Evolutionary conservation across 2,888 invertebrate species (phyloP).

Genomic region (Pterobdella sp.): DNA sequence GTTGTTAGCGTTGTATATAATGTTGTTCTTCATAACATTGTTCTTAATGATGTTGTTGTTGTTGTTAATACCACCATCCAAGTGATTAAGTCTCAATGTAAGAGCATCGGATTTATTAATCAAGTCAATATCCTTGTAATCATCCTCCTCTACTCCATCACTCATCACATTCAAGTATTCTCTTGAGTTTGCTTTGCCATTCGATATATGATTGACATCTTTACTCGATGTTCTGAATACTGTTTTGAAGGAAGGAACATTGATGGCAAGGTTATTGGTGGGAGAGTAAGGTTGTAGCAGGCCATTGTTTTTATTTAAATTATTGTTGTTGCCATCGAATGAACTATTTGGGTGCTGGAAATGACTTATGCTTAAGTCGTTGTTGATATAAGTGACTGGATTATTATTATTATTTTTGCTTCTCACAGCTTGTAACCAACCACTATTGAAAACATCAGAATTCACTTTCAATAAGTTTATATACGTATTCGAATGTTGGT

Average conservation of each 20-base stretch:
- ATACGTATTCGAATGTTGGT: neutral
- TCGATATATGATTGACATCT: too few species aligned
- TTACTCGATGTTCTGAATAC: too few species aligned
- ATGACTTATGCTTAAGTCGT: neutral
- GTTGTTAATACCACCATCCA: slow-evolving; percentile 7
- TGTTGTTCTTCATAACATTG: neutral
- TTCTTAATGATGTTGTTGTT: slow-evolving; percentile 1
- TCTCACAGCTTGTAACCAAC: neutral
- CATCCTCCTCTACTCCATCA: too few species aligned
- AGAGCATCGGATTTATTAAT: too few species aligned
- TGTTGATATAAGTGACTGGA: neutral
- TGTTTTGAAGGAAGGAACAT: too few species aligned
- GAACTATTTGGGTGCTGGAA: neutral
- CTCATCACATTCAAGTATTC: neutral
- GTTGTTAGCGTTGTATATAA: neutral
- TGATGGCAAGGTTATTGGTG: too few species aligned
- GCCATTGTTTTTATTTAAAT: neutral
- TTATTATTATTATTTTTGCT: neutral
- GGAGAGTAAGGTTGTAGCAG: neutral
- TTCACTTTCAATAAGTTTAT: slow-evolving; percentile 13
- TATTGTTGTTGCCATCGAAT: neutral
- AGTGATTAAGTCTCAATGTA: too few species aligned
- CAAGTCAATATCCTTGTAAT: too few species aligned
- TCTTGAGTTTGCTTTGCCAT: too few species aligned
- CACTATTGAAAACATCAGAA: slow-evolving; percentile 11